Percentiles rank a stretch among this genome's conserved stretches.
Conservation (phyloP, 2,113 vertebrate species). For the zebrafish (Danio rerio) region DNA sequence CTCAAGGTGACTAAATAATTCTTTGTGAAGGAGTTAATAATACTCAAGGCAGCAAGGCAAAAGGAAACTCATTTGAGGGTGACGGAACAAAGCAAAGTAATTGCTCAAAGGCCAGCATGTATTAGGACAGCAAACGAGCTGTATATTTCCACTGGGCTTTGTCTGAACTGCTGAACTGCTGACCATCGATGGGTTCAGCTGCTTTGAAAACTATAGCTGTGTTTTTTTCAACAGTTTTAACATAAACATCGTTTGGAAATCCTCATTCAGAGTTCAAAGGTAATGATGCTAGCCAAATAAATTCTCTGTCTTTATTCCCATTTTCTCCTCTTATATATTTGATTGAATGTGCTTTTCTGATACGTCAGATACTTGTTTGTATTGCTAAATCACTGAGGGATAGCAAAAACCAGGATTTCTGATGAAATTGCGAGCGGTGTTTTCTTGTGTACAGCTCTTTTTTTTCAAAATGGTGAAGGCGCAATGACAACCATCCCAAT, state of each 20-base stretch:
- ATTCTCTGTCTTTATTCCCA: not conserved
- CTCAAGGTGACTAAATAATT: slow-evolving; percentile 54
- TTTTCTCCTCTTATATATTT: not conserved
- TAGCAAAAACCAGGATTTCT: not conserved
- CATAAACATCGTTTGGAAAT: not conserved
- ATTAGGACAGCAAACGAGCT: not conserved
- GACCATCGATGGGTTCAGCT: not conserved
- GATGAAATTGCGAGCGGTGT: not conserved
- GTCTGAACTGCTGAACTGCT: not conserved
- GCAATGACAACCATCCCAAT: not conserved
- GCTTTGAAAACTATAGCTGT: not conserved
- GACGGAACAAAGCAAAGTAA: slow-evolving; percentile 28
- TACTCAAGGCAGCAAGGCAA: slow-evolving; percentile 47
- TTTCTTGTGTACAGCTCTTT: not conserved
- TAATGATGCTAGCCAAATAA: not conserved
- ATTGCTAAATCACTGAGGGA: not conserved
- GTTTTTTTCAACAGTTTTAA: not conserved
- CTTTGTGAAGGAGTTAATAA: slow-evolving; percentile 36
- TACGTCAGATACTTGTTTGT: not conserved
- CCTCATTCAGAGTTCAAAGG: not conserved
- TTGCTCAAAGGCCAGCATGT: not conserved
- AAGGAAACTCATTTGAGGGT: slow-evolving; percentile 22
- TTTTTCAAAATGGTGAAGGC: not conserved
- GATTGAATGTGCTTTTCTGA: not conserved
- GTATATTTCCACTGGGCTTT: slow-evolving; percentile 8